phyloP scores from a whole-genome alignment of 2,797 vertebrate species.

The Xiphorhynchus erythropygius region DNA sequence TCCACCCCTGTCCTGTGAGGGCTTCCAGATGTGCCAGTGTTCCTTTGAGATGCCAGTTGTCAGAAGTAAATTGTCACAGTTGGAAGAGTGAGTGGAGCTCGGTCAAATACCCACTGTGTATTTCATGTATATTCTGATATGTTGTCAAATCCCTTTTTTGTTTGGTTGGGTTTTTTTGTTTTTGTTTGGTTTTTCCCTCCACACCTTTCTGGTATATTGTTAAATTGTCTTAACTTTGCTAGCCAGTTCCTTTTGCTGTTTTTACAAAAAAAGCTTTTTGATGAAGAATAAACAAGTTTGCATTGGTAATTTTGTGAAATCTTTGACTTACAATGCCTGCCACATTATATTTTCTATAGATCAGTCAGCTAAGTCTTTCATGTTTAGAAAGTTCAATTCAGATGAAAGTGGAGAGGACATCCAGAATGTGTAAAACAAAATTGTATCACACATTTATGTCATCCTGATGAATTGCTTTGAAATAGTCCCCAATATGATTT shows the following conservation, averaged over 20 bases:
- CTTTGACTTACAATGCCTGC: not conserved
- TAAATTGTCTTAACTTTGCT: not conserved
- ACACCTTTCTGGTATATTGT: not conserved
- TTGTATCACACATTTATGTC: not conserved
- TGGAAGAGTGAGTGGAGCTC: not conserved
- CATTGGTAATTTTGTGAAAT: not conserved
- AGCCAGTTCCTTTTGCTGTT: not conserved
- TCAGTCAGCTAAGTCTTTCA: not conserved
- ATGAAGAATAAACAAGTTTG: not conserved
- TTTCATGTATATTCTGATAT: not conserved
- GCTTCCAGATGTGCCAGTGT: not conserved
- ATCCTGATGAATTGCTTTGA: not conserved
- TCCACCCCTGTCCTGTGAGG: not conserved
- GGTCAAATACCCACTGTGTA: not conserved
- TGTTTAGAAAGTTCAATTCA: not conserved
- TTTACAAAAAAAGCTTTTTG: not conserved
- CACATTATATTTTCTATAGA: accelerated
- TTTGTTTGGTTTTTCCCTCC: not conserved
- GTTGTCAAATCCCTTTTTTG: not conserved
- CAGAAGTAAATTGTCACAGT: not conserved
- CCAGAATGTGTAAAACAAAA: not conserved
- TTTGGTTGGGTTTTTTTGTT: no score
- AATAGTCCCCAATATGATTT: not conserved
- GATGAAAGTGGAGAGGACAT: not conserved
- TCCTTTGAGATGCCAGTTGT: not conserved